Base-by-base conservation (phyloP, 2,888 invertebrate species). In the Heliconius ethilla region DNA sequence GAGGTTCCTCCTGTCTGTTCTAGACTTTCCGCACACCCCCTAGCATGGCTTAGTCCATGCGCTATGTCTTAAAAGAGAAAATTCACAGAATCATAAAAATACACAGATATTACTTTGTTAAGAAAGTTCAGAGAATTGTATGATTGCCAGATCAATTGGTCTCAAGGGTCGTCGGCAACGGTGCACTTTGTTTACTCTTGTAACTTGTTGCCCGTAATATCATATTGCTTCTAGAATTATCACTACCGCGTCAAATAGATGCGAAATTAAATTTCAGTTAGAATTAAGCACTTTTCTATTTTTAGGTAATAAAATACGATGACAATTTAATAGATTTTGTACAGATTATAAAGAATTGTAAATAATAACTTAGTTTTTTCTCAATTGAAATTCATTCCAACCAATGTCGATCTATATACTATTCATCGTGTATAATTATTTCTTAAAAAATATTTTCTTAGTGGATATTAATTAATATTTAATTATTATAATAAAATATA, bases 101-200 rank as follows among this genome's bases (percentile, higher is more conserved):
- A n/a, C 33, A 66, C 66, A 66, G 66, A 66, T 33, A 67, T 25
- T 15, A 40, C 40, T 40, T 67, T 40, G 40, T 67, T 40, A 40
- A 67, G 29, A 29, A 66, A 40, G 40, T 67, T 67, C 67, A 67
- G 40, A 67, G 67, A 67, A 67, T 67, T 67, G 67, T n/a, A 67
- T 67, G 67, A 67, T 67, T 70, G 40, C 73, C 15, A 73, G 67
- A 73, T 76, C 75, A 78, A 78, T 78, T 78, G 78, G 70, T 33
- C 70, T 70, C 65, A 62, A 73, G 78, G 62, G 75, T 62, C 75
- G 72, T 55, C 40, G 67, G 13, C 67, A 67, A 40, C 78, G 51
- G 70, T 70, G 51, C 51, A 65, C 13, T 51, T 25, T 65, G 63
- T 76, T 65, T 76, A n/a, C 37, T 76, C 65, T 70, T 55, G 15